Percentiles rank a stretch among this genome's conserved stretches.
phyloP scores from a whole-genome alignment of 2,888 invertebrate genomes.

The Philaethria dido region DNA sequence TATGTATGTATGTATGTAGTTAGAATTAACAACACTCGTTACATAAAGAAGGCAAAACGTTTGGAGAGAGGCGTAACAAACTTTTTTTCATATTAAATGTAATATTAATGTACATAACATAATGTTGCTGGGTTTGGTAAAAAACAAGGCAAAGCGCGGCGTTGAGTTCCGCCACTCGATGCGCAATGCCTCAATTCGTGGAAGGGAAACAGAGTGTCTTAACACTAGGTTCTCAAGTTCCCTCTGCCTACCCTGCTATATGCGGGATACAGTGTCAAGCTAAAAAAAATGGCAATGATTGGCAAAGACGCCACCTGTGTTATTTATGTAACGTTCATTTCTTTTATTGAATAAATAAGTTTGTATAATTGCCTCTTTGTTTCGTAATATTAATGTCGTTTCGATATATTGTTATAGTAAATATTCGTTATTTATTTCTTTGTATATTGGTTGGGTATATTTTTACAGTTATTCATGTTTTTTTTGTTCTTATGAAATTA shows the following conservation, averaged over 20 bases:
- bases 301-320: constrained; percentile 62
- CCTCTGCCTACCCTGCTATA: too few relatives aligned
- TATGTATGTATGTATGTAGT: too few relatives aligned
- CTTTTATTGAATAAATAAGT: constrained; percentile 50
- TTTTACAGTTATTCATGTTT: too few relatives aligned
- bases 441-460: neutral
- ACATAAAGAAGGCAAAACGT: constrained; percentile 28
- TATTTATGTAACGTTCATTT: constrained; percentile 48
- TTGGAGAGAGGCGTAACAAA: constrained; percentile 24
- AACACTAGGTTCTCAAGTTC: too few relatives aligned
- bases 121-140: too few relatives aligned
- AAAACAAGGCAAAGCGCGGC: too few relatives aligned
- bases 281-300: too few relatives aligned
- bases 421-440: neutral
- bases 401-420: neutral
- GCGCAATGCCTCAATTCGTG: too few relatives aligned
- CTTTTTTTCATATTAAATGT: constrained; percentile 29
- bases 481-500: too few relatives aligned
- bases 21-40: constrained; percentile 33
- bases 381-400: constrained; percentile 15
- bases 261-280: too few relatives aligned
- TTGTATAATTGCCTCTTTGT: constrained; percentile 34
- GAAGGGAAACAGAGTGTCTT: too few relatives aligned
- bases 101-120: constrained; percentile 32
- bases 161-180: too few relatives aligned